Evolutionary conservation across 2,797 vertebrate species (phyloP), one percentile per base, ranked within the genome.

Genomic region (Xerus rutilus): DNA sequence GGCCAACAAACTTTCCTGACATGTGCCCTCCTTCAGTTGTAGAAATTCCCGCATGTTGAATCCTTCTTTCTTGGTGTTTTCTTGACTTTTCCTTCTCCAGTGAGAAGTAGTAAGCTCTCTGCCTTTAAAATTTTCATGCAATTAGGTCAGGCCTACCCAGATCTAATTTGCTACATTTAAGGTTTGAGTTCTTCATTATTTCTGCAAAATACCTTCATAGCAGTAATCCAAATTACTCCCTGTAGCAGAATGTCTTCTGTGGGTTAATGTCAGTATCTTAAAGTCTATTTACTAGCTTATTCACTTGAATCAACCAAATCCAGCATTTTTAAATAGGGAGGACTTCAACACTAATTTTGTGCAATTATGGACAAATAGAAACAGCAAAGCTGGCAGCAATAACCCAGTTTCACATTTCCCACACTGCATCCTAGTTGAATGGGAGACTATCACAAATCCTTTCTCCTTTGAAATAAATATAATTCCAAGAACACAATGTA

Each of bases 151-250:
- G 5, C 30, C 45, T 18, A 49, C 43, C 43, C 43, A 90, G 57
- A 57, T 39, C 73, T 81, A 84, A 94, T 94, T 79, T 85, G 73
- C 62, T 88, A 84, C 79, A 85, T 92, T 89, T 92, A 96, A 81
- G 43, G 74, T 94, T 89, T 86, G 54, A 81, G 69, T 76, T 86
- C 67, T 62, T 76, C 89, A 94, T 89, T 92, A 73, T 74, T 93
- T 93, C 69, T 89, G 52, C 49, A 96, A 82, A 95, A 86, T 64
- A 39, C 62, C 59, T 89, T 86, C 67, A 35, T 21, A 54, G 90
- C 43, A 86, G 62, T 69, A 84, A 54, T 28, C 35, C 65, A 93
- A 92, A 90, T 93, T 93, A 93, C 8, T 76, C 47, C 76, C 45
- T 77, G 13, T 64, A 86, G 85, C 70, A 81, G 30, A 82, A 81